These are phyloP conservation scores for Anguilla pacifica DNA, from an alignment of 2,797 vertebrate genomes.

Conservation along the genomic window DNA sequence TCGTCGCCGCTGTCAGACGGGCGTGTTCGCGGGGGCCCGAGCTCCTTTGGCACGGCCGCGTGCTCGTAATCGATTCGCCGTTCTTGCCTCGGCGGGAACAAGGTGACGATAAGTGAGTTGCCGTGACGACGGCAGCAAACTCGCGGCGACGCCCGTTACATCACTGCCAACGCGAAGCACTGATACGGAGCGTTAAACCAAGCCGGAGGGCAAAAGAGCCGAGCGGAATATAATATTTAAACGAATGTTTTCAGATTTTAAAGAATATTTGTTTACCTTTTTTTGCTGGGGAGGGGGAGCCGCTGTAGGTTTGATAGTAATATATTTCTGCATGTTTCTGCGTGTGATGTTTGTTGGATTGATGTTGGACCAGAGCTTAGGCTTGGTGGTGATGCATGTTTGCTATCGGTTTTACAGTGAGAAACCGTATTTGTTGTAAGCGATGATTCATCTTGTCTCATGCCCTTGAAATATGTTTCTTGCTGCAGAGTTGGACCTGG, in stretches of 20 bases:
- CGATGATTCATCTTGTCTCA: no score
- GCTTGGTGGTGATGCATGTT: not conserved
- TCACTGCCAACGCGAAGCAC: conserved; percentile 76
- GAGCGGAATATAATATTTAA: conserved; percentile 37
- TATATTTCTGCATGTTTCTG: no score
- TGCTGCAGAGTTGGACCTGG: not conserved
- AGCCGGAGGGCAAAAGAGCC: conserved; percentile 34
- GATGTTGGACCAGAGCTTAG: not conserved
- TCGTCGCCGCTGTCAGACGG: conserved; percentile 70
- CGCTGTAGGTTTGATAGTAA: not conserved
- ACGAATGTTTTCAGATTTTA: not conserved
- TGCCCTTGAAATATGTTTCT: not conserved
- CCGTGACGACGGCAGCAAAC: conserved; percentile 61
- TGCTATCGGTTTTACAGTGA: not conserved
- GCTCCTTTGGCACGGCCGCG: no score
- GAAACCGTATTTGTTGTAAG: not conserved
- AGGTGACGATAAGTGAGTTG: conserved; percentile 69
- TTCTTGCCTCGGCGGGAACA: conserved; percentile 73
- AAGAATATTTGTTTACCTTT: not conserved
- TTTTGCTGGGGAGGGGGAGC: no score
- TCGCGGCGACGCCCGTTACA: conserved; percentile 69
- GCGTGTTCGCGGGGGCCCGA: conserved; percentile 60
- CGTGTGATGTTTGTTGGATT: no score
- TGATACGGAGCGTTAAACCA: conserved; percentile 58
- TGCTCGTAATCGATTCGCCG: conserved; percentile 79